Evolutionary conservation across 64 coral and sea anemone genomes (phyloP).

Genomic region (Actinia equina): DNA sequence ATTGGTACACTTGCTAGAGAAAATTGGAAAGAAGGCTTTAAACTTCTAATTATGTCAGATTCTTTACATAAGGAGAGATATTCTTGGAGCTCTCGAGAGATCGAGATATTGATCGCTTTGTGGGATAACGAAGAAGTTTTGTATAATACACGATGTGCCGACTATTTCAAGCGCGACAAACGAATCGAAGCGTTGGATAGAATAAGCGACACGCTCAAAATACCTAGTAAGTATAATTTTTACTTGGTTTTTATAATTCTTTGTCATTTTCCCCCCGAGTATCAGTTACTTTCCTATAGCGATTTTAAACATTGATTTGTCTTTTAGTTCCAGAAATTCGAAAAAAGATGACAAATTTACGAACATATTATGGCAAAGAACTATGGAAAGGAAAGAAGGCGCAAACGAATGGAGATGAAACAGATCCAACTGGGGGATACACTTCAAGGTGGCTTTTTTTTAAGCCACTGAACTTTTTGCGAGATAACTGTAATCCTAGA

Average conservation of each 20-base stretch:
- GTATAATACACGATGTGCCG: conserved; percentile 16
- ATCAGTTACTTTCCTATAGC: too few species aligned
- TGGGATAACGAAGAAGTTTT: conserved; percentile 16
- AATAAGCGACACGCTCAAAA: conserved; percentile 23
- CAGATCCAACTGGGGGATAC: neutral
- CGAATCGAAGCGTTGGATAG: conserved; percentile 19
- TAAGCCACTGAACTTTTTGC: conserved; percentile 1
- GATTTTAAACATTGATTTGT: neutral
- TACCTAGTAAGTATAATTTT: neutral
- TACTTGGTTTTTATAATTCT: too few species aligned
- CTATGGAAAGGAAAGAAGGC: conserved; percentile 18
- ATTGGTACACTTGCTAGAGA: neutral
- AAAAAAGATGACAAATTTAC: conserved; percentile 30
- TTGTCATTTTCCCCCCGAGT: too few species aligned
- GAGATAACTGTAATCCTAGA: conserved; percentile 24
- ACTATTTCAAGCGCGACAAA: conserved; percentile 28
- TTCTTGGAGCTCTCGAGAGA: neutral
- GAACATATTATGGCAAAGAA: conserved; percentile 31
- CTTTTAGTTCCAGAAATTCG: conserved; percentile 29
- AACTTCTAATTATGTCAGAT: neutral
- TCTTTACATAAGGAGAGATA: neutral
- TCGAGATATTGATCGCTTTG: conserved; percentile 1
- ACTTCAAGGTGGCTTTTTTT: conserved; percentile 4
- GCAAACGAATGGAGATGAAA: neutral
- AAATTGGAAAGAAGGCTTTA: neutral